Evolutionary conservation across 2,113 vertebrate genomes (phyloP).

Genomic region (Alexandromys fortis): DNA sequence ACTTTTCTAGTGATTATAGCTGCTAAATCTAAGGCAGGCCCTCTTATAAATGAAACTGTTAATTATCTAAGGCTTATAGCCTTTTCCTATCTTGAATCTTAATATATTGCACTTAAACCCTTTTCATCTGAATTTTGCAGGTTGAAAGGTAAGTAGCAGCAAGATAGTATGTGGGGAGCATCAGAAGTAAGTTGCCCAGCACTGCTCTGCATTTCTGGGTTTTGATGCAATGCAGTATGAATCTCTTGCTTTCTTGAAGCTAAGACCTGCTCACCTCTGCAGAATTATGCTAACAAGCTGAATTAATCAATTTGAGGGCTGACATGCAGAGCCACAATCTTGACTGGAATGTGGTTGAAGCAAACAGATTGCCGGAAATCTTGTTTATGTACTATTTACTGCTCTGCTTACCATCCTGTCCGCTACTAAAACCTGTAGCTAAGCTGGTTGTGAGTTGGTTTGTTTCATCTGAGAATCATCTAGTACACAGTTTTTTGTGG

Average conservation of each 20-base stretch:
- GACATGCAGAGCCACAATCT: conserved; percentile 11
- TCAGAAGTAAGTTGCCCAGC: conserved; percentile 60
- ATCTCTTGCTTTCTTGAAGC: conserved; percentile 79
- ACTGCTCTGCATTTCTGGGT: conserved; percentile 71
- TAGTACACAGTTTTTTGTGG: background rate
- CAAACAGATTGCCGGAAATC: conserved; percentile 36
- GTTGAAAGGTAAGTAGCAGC: conserved; percentile 74
- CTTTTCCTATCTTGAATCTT: conserved; percentile 51
- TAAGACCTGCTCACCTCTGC: conserved; percentile 72
- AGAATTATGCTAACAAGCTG: conserved; percentile 50
- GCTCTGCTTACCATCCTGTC: conserved; percentile 39
- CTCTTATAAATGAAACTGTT: conserved; percentile 66
- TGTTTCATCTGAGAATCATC: conserved; percentile 15
- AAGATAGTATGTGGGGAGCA: conserved; percentile 49
- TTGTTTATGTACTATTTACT: conserved; percentile 18
- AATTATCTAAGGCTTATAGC: conserved; percentile 59
- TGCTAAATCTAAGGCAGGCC: conserved; percentile 70
- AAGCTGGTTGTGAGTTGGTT: conserved; percentile 55
- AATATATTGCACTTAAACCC: conserved; percentile 59
- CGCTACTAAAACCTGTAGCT: conserved; percentile 64
- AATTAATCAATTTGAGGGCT: conserved; percentile 61
- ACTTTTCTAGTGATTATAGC: conserved; percentile 54
- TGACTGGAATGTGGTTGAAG: conserved; percentile 60
- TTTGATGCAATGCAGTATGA: conserved; percentile 81
- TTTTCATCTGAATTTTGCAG: conserved; percentile 69